Evolutionary conservation across 2,113 vertebrate species (phyloP), one percentile per base, ranked within the genome.

Genomic region (Amazona guildingii): DNA sequence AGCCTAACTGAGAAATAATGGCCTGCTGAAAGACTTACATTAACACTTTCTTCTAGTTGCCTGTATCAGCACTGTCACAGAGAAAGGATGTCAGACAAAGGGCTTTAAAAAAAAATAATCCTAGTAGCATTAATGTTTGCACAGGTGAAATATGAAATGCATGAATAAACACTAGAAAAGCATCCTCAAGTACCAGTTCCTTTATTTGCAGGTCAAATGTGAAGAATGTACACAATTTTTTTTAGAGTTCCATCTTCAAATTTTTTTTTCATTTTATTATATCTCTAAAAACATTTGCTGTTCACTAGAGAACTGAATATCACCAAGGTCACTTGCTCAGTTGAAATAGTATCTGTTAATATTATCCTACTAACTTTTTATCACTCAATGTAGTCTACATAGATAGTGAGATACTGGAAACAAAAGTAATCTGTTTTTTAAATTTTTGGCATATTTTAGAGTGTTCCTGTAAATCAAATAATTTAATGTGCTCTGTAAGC

Each of bases 401-500:
- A 77, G 46, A 84, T 88, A 63, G 16, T 69, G 61, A 75, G 51
- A n/a, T 70, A 77, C 59, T 93, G 4, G 3, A 88, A 83, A 86
- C 23, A 92, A 48, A 92, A 94, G 61, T 92, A 25, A 82, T 74
- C 86, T 2, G 7, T 37, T 92, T 95, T 92, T 89, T 41, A 92
- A 95, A 63, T 88, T 79, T 80, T 94, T 94, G 79, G 77, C 82
- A 92, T 78, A 90, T 89, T 95, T 89, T 74, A 52, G 70, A 95
- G 87, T 93, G 92, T 92, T 96, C 49, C 43, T 66, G 63, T 63
- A 91, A 96, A 92, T 97, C 76, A 77, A 95, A 95, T 92, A 86
- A 95, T 96, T 97, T 97, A 94, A 92, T 94, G 79, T 90, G 68
- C 57, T 83, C 49, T 95, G 55, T 87, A 88, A 81, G 88, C 63